phyloP scores from a whole-genome alignment of 2,113 vertebrate genomes.

The Mola mola region DNA sequence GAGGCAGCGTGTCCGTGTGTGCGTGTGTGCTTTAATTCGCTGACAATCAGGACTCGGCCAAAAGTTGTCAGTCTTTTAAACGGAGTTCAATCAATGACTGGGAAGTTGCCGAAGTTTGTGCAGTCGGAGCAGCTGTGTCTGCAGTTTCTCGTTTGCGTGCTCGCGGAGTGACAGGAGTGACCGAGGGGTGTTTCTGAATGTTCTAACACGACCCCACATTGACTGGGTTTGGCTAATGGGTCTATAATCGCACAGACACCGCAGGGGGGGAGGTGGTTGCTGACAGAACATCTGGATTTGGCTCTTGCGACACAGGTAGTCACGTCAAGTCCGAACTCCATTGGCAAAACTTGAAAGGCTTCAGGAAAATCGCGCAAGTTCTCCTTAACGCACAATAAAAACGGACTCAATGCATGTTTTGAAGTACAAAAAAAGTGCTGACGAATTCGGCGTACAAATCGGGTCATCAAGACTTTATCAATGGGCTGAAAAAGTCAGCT shows the following conservation, averaged over 20 bases:
- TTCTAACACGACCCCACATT: not conserved
- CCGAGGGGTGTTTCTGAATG: not conserved
- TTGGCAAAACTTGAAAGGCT: not conserved
- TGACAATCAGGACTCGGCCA: too few species aligned
- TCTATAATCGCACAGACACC: too few species aligned
- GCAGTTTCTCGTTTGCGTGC: too few species aligned
- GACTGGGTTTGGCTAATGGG: too few species aligned
- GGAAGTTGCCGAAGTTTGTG: conserved; percentile 1
- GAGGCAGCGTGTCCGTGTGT: fast-evolving
- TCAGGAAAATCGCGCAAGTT: not conserved
- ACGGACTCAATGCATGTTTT: fast-evolving
- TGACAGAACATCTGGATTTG: conserved; percentile 48
- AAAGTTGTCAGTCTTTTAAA: conserved; percentile 1
- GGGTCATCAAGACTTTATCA: too few species aligned
- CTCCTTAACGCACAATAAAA: not conserved
- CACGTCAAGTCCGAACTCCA: not conserved
- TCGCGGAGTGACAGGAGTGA: not conserved
- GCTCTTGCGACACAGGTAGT: not conserved
- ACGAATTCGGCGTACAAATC: conserved; percentile 8
- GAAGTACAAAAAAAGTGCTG: not conserved
- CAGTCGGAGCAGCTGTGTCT: not conserved
- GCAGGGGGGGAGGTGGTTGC: not conserved
- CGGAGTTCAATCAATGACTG: conserved; percentile 14
- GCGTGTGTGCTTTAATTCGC: too few species aligned
- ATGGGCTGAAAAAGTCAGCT: too few species aligned